A percentile compares a stretch with the other conserved stretches of the same genome.
Conservation (phyloP, 1,140 invertebrate species). For the Drosophila mojavensis region DNA sequence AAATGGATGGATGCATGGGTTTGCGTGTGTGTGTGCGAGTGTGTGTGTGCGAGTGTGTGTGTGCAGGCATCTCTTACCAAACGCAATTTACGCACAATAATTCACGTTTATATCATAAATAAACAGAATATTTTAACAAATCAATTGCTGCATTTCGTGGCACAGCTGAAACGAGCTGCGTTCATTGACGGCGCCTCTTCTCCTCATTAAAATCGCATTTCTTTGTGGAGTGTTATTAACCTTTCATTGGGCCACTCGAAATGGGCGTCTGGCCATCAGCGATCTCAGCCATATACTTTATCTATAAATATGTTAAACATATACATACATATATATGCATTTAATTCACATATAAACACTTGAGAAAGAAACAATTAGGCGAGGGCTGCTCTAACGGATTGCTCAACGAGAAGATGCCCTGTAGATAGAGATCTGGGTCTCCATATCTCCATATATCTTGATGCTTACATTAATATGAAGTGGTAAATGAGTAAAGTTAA, state of each 20-base stretch:
- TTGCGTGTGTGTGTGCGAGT: no score
- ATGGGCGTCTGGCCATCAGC: constrained; percentile 29
- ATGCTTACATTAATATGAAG: no score
- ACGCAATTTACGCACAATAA: constrained; percentile 36
- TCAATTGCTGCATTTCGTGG: constrained; percentile 24
- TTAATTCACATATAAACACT: constrained; percentile 35
- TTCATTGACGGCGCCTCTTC: constrained; percentile 14
- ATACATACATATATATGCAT: constrained; percentile 22
- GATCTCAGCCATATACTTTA: not conserved
- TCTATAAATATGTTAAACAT: no score
- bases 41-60: no score
- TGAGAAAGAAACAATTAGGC: constrained; percentile 20
- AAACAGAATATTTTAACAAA: constrained; percentile 5
- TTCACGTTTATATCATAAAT: not conserved
- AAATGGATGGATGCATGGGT: not conserved
- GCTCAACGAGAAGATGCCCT: not conserved
- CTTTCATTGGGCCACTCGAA: constrained; percentile 74
- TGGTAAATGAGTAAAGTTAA: no score
- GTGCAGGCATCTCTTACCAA: not conserved
- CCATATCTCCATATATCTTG: not conserved
- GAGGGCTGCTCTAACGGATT: not conserved
- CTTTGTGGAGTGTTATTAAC: constrained; percentile 77
- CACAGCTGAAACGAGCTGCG: constrained; percentile 1
- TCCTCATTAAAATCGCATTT: constrained; percentile 47
- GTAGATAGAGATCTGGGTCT: not conserved